Base-by-base conservation (phyloP, 2,888 invertebrate species). In the Aplocera efformata region DNA sequence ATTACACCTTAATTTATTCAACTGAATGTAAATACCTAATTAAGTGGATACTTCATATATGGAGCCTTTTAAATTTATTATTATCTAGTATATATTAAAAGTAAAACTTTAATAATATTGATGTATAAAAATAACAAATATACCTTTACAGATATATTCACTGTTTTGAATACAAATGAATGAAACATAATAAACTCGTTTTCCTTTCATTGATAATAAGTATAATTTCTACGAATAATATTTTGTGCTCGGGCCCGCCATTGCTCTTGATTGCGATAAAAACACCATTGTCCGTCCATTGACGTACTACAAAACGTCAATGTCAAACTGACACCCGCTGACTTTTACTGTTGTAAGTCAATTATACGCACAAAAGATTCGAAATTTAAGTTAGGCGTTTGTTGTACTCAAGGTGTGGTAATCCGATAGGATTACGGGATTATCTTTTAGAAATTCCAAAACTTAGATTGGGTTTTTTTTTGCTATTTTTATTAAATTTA, bases 321-420 rank as follows among this genome's bases (percentile, higher is more conserved):
- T 46, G 47, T 50, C 48, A 49, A 45, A 51, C 37, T 68, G 67
- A 67, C 69, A 58, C 78, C 75, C 66, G 72, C 70, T 72, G 73
- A 39, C 48, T 62, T 52, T 50, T 37, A 32, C 49, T 31, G 13
- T 61, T 70, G 66, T 65, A 67, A 70, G 65, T 63, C 70, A 69
- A 75, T 70, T 77, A 75, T 37, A 26, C 24, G 29, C 38, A 78
- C 74, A 82, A 82, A 72, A 72, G 77, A 40, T 42, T 63, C 41
- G 55, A 67, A 67, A 62, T 56, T 38, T 36, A 62, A 63, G 56
- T 72, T 63, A 37, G 11, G 17, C 17, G 60, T 53, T 45, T 70
- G 67, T 77, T 78, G 78, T 62, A 45, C 42, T 42, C 51, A 60
- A 71, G 67, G 75, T 73, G 74, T 64, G 30, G 50, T 76, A 73